Evolutionary conservation across 2,888 invertebrate species (phyloP).

Genomic region (Drosophila yooni): DNA sequence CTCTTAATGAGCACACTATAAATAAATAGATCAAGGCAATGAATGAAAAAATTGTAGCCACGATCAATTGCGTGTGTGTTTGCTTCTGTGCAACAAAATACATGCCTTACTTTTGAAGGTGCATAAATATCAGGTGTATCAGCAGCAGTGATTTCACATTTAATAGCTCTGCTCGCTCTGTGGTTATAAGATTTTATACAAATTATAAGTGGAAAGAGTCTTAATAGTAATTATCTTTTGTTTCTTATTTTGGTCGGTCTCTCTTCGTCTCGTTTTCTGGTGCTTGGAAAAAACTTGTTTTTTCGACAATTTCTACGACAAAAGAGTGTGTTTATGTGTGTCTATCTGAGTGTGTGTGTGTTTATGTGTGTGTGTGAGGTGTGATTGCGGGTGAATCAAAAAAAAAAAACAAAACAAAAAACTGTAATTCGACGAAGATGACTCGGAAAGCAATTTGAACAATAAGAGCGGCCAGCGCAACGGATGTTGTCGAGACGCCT

Average conservation of each 20-base stretch:
- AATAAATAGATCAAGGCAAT: neutral
- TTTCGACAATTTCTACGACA: conserved; percentile 24
- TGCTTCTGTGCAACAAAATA: neutral
- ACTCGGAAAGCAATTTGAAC: conserved; percentile 58
- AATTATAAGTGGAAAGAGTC: conserved; percentile 41
- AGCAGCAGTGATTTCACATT: conserved; percentile 3
- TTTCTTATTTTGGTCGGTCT: conserved; percentile 40
- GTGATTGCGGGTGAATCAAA: conserved; percentile 68
- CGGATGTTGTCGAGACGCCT: conserved; percentile 77
- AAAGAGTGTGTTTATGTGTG: conserved; percentile 5
- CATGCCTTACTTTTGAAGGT: neutral
- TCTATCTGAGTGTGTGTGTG: conserved; percentile 1
- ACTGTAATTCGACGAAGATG: conserved; percentile 59
- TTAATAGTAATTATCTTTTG: conserved; percentile 53
- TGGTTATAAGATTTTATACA: conserved; percentile 29
- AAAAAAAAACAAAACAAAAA: conserved; percentile 23
- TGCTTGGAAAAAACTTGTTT: conserved; percentile 53
- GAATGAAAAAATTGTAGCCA: neutral
- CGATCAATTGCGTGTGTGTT: neutral
- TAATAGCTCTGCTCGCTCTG: conserved; percentile 18
- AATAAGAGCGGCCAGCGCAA: conserved; percentile 59
- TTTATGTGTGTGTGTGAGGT: conserved; percentile 31
- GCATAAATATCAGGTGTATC: conserved; percentile 8
- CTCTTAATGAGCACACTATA: neutral
- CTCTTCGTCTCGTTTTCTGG: neutral